These are phyloP conservation scores for Malurus melanocephalus DNA, from an alignment of 2,113 vertebrate species.

Conservation along the genomic window DNA sequence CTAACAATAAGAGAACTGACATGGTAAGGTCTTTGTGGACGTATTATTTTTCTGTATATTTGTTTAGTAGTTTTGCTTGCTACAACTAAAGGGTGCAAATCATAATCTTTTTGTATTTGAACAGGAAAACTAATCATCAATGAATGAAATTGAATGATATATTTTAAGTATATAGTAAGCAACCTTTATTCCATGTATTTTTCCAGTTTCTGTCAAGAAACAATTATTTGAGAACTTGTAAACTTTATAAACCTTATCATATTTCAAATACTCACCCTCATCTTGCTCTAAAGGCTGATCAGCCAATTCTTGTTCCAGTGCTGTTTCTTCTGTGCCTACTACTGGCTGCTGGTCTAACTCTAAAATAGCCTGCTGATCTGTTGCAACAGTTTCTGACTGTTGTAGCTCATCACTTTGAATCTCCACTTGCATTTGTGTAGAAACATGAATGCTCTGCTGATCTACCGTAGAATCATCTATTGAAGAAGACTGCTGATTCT, in stretches of 20 bases:
- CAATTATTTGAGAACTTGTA: not conserved
- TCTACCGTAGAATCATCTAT: conserved; percentile 78
- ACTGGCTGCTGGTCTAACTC: conserved; percentile 83
- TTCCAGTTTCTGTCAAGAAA: not conserved
- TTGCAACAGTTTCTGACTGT: conserved; percentile 59
- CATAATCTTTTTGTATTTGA: not conserved
- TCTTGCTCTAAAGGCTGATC: conserved; percentile 84
- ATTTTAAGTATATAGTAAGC: not conserved
- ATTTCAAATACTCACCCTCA: conserved; percentile 75
- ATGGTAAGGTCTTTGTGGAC: not conserved
- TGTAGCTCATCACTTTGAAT: conserved; percentile 81
- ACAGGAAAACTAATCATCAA: not conserved
- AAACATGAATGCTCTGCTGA: conserved; percentile 71
- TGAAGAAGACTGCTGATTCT: conserved; percentile 76
- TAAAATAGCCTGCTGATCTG: conserved; percentile 83
- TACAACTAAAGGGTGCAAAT: not conserved
- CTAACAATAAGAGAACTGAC: not conserved
- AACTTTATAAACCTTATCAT: not conserved
- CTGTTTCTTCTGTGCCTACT: conserved; percentile 78
- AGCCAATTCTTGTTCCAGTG: conserved; percentile 75
- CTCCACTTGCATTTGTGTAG: conserved; percentile 86
- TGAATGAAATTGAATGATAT: not conserved
- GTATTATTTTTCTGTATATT: not conserved
- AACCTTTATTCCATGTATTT: not conserved
- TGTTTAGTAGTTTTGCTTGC: not conserved